Conservation (phyloP, 92 coral and sea anemone genomes). For the Paramuricea clavata region DNA sequence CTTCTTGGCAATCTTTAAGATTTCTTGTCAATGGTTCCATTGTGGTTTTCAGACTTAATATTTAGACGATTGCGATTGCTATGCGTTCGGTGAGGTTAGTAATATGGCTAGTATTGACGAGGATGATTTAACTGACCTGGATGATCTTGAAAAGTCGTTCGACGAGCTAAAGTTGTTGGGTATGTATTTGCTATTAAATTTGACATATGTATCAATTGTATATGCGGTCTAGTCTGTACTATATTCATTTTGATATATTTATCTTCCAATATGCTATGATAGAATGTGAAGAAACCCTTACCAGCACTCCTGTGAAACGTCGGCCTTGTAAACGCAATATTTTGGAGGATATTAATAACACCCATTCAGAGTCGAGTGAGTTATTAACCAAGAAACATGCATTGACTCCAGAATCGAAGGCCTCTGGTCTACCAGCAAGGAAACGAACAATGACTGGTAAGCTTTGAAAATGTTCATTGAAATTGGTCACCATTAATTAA, state of each 20-base stretch:
- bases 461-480: neutral
- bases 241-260: neutral
- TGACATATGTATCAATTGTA: no score
- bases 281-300: no score
- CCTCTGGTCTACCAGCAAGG: conserved; percentile 21
- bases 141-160: conserved; percentile 3
- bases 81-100: neutral
- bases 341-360: no score
- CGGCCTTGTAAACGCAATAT: no score
- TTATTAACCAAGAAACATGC: neutral
- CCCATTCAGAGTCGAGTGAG: neutral
- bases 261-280: neutral
- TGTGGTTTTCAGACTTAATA: neutral
- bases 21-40: conserved; percentile 41
- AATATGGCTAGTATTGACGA: neutral
- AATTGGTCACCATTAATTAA: no score
- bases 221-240: no score
- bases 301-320: no score
- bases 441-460: neutral
- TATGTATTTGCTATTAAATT: no score
- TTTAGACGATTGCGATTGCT: conserved; percentile 5
- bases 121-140: conserved; percentile 7
- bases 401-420: conserved; percentile 14
- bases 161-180: no score
- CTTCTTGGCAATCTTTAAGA: no score